These are phyloP conservation scores for Ectobius pallidus DNA, from an alignment of 2,888 invertebrate genomes.

Conservation along the genomic window DNA sequence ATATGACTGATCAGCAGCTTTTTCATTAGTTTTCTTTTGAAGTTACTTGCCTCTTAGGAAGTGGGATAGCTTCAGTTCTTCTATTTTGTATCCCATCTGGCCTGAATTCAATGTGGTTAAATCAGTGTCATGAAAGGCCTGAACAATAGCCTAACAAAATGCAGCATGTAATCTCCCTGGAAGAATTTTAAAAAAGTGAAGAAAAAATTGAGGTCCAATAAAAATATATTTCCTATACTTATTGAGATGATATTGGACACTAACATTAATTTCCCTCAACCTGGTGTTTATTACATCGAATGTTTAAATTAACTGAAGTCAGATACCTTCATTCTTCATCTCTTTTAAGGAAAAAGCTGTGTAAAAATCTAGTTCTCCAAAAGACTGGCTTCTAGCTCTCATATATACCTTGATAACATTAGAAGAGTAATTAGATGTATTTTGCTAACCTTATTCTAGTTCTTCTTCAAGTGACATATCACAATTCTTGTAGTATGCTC, in stretches of 20 bases:
- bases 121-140: neutral
- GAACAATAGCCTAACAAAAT: neutral
- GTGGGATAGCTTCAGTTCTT: too few species aligned
- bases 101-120: neutral
- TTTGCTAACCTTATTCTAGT: slow-evolving; percentile 26
- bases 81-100: neutral
- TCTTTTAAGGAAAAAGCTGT: too few species aligned
- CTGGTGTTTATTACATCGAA: too few species aligned
- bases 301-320: too few species aligned
- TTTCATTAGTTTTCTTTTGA: neutral
- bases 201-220: neutral
- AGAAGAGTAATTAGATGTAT: slow-evolving; percentile 24
- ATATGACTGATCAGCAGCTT: too few species aligned
- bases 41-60: neutral
- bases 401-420: neutral
- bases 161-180: neutral
- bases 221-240: neutral
- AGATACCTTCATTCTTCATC: too few species aligned
- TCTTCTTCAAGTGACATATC: slow-evolving; percentile 35
- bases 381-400: neutral
- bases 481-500: slow-evolving; percentile 12
- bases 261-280: neutral
- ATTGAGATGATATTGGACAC: neutral
- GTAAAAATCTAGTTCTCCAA: neutral
- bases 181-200: neutral